These are phyloP conservation scores for Gallinago undulata DNA, from an alignment of 2,113 vertebrate species.

Conservation along the genomic window DNA sequence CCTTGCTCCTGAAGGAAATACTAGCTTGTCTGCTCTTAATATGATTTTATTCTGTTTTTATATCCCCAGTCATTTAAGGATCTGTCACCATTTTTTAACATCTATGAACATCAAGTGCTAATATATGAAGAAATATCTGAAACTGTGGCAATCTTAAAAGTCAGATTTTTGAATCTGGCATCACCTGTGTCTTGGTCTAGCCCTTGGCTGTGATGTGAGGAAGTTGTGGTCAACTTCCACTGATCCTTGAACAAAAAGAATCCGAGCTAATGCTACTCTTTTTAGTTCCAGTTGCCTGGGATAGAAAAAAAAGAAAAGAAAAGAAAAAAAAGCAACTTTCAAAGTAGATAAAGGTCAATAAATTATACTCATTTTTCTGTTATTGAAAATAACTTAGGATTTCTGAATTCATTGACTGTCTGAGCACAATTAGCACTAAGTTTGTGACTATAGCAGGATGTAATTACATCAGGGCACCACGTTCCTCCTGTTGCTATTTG, in stretches of 20 bases:
- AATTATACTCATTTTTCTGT: background rate
- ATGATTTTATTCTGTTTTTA: background rate
- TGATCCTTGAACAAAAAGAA: background rate
- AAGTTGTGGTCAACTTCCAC: background rate
- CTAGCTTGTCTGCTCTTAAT: background rate
- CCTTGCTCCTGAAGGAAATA: background rate
- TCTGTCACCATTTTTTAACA: background rate
- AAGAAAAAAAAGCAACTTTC: background rate
- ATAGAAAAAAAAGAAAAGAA: background rate
- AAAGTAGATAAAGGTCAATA: background rate
- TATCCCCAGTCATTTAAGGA: background rate
- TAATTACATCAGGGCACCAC: constrained; percentile 20
- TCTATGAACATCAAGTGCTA: background rate
- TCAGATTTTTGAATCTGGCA: background rate
- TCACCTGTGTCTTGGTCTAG: background rate
- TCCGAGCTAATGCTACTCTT: background rate
- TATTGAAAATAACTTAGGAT: background rate
- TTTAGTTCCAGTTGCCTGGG: background rate
- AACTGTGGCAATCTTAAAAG: background rate
- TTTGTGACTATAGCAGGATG: background rate
- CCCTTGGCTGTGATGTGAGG: background rate
- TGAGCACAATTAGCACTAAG: background rate
- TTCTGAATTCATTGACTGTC: background rate
- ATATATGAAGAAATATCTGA: background rate
- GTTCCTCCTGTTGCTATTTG: constrained; percentile 2